Base-by-base conservation (phyloP, 2,888 invertebrate species). In the Cosmopolites sordidus region DNA sequence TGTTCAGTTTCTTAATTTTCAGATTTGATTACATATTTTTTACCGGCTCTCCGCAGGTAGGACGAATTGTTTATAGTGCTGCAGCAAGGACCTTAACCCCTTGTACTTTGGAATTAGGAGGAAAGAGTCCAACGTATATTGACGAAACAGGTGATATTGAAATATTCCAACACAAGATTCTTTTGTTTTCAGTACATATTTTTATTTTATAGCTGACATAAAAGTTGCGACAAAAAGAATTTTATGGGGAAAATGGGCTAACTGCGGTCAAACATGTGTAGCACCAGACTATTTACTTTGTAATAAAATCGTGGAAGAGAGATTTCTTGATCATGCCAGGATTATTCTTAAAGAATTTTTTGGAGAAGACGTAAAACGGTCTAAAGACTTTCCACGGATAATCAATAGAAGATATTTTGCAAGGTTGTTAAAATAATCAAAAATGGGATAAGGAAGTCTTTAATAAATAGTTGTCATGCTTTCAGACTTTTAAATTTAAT, bases 1-100 rank as follows among this genome's bases (percentile, higher is more conserved):
- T n/a, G n/a, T n/a, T n/a, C 8, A 22, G 8, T 22, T 22, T 5
- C 22, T 22, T 9, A 33, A 22, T 22, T 22, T 51, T n/a, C 37
- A 57, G 83, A 69, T 98, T 95, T 72, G 98, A 99, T 76, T 92
- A 95, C 70, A 95, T 99, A 60, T 94, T 98, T 78, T 95, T 87
- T 74, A 99, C 98, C 0, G 98, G 92, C 1, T 56, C 50, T 11
- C 51, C 52, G 4, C 37, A 58, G 48, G 89, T 97, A n/a, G 98
- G 94, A 16, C 87, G 84, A 75, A 86, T 94, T 48, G 80, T 99
- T 1, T 87, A 92, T 70, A 81, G 84, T 48, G 95, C 96, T 0
- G 94, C 97, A 1, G 89, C 90, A 60, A 88, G 93, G 70, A 73
- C 88, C 72, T 22, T 60, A 38, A 90, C 89, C 0, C 89, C 89